These are phyloP conservation scores for Oxygymnocypris stewartii DNA, from an alignment of 2,113 vertebrate genomes.

Conservation along the genomic window DNA sequence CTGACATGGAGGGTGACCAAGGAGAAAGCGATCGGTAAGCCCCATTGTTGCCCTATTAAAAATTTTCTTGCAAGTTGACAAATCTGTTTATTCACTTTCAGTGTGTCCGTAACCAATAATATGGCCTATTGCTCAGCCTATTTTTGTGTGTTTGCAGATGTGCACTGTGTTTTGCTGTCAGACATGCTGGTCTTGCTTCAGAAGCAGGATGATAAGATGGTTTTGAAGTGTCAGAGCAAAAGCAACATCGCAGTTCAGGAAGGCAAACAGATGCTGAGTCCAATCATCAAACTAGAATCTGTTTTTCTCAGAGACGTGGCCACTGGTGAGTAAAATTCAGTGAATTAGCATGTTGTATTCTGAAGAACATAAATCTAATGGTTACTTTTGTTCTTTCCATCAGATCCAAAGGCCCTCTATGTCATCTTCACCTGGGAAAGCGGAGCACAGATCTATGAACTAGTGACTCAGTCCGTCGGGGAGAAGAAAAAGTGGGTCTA, in stretches of 20 bases:
- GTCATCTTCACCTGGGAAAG: conserved; percentile 89
- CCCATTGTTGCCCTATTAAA: background rate
- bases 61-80: background rate
- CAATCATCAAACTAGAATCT: conserved; percentile 84
- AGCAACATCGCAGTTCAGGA: conserved; percentile 78
- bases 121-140: background rate
- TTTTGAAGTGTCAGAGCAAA: conserved; percentile 88
- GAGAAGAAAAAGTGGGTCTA: conserved; percentile 83
- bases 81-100: background rate
- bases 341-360: background rate
- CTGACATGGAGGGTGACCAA: conserved; percentile 85
- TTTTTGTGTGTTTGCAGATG: conserved; percentile 70
- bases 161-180: conserved; percentile 84
- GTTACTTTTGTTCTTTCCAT: background rate
- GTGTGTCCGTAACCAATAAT: background rate
- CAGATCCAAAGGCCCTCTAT: conserved; percentile 90
- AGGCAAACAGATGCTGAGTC: conserved; percentile 88
- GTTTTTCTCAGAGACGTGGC: conserved; percentile 88
- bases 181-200: conserved; percentile 88
- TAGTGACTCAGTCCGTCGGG: conserved; percentile 81
- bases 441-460: conserved; percentile 88
- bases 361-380: background rate
- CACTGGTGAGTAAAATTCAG: conserved; percentile 75
- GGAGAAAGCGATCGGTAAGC: conserved; percentile 84
- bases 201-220: conserved; percentile 86